These are phyloP conservation scores for Brachionus angularis DNA, from an alignment of 1,140 invertebrate species.

Conservation along the genomic window DNA sequence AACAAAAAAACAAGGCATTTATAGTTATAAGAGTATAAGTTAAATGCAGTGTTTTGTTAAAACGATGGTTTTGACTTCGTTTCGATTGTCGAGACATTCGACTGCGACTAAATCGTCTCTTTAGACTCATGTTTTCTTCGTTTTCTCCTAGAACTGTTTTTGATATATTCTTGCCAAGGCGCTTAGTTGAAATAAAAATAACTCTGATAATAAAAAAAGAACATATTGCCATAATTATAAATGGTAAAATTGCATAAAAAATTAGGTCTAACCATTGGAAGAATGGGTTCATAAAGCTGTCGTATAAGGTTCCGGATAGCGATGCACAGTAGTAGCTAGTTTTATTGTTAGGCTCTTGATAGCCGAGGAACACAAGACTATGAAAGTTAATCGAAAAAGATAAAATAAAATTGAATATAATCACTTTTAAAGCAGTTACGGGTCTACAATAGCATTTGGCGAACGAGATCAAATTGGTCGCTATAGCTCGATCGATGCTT, in stretches of 20 bases:
- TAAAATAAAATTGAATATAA: not conserved
- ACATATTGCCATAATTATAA: constrained; percentile 4
- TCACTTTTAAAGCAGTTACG: not conserved
- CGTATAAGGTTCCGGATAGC: not conserved
- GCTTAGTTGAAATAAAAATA: constrained; percentile 25
- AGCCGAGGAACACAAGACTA: constrained; percentile 34
- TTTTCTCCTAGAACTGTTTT: constrained; percentile 5
- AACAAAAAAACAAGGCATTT: constrained; percentile 23
- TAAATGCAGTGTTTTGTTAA: constrained; percentile 37
- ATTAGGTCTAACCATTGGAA: constrained; percentile 36
- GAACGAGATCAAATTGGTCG: constrained; percentile 31
- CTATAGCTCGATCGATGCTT: constrained; percentile 39
- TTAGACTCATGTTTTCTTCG: not conserved
- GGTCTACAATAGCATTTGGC: constrained; percentile 31
- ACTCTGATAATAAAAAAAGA: constrained; percentile 37
- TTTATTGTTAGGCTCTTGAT: constrained; percentile 7
- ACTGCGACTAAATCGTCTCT: not conserved
- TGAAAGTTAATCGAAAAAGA: constrained; percentile 21
- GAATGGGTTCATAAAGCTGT: constrained; percentile 30
- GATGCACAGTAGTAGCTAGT: not conserved
- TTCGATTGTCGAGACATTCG: too few species aligned
- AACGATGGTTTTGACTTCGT: not conserved
- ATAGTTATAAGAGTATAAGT: constrained; percentile 26
- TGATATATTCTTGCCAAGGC: not conserved
- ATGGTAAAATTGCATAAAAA: constrained; percentile 38